These are phyloP conservation scores for Frankliniella intonsa DNA, from an alignment of 2,888 invertebrate species.

Conservation along the genomic window DNA sequence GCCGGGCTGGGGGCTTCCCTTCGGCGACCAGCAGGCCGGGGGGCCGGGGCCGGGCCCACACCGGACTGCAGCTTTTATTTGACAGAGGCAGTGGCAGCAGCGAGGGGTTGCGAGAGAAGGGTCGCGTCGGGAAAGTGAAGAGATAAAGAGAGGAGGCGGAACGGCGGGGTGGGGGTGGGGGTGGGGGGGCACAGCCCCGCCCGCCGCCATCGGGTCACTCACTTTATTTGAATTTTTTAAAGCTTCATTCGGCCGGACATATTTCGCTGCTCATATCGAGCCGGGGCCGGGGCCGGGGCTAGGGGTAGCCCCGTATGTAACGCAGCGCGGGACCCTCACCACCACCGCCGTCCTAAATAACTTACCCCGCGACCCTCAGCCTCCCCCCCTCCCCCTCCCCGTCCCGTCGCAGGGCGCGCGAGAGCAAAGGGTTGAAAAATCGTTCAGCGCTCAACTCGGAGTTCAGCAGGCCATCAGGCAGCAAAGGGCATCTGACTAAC, in stretches of 20 bases:
- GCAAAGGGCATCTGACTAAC: too few species aligned
- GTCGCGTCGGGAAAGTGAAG: not conserved
- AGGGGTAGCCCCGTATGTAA: not conserved
- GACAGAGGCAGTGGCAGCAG: not conserved
- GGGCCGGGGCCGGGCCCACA: not conserved
- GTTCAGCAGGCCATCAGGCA: too few species aligned
- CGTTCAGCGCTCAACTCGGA: too few species aligned
- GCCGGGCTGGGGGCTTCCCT: not conserved
- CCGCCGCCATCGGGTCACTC: not conserved
- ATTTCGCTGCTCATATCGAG: not conserved
- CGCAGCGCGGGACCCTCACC: not conserved
- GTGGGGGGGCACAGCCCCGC: too few species aligned
- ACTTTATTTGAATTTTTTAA: slow-evolving; percentile 26
- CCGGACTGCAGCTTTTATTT: not conserved
- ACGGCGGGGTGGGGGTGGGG: not conserved
- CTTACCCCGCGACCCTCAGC: too few species aligned
- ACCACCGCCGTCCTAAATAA: too few species aligned
- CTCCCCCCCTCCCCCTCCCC: too few species aligned
- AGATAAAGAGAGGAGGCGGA: not conserved
- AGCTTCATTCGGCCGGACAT: not conserved
- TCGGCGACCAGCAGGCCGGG: not conserved
- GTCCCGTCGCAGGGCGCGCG: too few species aligned
- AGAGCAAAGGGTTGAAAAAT: too few species aligned
- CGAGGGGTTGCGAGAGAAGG: not conserved
- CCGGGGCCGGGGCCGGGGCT: not conserved